phyloP scores from a whole-genome alignment of 2,888 invertebrate genomes.

The Hanleya hanleyi region DNA sequence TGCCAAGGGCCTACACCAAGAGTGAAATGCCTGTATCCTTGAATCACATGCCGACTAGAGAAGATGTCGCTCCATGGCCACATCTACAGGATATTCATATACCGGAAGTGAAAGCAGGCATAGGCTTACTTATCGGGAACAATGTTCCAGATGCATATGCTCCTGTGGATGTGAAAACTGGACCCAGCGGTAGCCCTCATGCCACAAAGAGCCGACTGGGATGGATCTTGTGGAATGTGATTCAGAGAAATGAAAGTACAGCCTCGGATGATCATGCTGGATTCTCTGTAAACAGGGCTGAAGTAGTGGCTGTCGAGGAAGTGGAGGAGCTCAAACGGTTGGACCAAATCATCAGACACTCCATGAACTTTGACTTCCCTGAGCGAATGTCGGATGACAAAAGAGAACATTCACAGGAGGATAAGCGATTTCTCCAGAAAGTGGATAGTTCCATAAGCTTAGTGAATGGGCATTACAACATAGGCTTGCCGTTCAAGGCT shows the following conservation, averaged over 20 bases:
- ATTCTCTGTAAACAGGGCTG: constrained; percentile 14
- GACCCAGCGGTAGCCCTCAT: too few relatives aligned
- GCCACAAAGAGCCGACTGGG: too few relatives aligned
- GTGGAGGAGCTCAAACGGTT: constrained; percentile 11
- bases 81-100: constrained; percentile 25
- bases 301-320: constrained; percentile 8
- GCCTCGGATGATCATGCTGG: neutral
- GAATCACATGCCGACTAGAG: constrained; percentile 22
- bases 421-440: constrained; percentile 13
- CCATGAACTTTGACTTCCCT: constrained; percentile 32
- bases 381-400: constrained; percentile 21
- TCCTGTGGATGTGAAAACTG: too few relatives aligned
- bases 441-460: constrained; percentile 13
- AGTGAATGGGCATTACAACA: constrained; percentile 18
- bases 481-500: constrained; percentile 17
- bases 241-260: neutral
- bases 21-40: constrained; percentile 23
- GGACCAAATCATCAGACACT: constrained; percentile 17
- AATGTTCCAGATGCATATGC: too few relatives aligned
- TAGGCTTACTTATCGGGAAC: too few relatives aligned
- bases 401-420: constrained; percentile 14
- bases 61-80: constrained; percentile 26
- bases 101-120: too few relatives aligned
- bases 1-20: constrained; percentile 23
- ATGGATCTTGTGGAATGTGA: constrained; percentile 38